Base-by-base conservation (phyloP, 2,888 invertebrate species). In the Andricus curvator region DNA sequence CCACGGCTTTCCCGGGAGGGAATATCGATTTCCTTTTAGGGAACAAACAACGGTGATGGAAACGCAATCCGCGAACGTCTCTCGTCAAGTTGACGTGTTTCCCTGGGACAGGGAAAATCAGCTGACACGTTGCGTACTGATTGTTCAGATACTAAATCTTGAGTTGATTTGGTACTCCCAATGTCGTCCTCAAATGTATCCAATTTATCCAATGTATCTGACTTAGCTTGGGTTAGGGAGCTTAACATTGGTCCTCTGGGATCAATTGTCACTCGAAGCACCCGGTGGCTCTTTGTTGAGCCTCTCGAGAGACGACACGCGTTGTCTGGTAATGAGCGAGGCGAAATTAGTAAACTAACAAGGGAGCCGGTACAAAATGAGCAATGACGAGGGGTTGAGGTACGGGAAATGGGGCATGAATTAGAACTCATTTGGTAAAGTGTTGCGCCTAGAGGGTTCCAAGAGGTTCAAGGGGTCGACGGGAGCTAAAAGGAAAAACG, bases 341-440 rank as follows among this genome's bases (percentile, higher is more conserved):
- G 78, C 79, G 78, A 68, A 81, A 78, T 33, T 74, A 22, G 41
- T 37, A 62, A 48, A 68, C 62, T 76, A 51, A 62, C 78, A 80
- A 51, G 79, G 66, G 76, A 33, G 56, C 29, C 51, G 48, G 67
- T 68, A 62, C 79, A 33, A 82, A 83, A 83, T 82, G 80, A 84
- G 80, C 80, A 83, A 68, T 77, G 67, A 79, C 68, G 78, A 62
- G 77, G 60, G 62, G 65, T 67, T 56, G 48, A 67, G 78, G 68
- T 41, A 70, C 56, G 67, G 70, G 51, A 76, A 77, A 81, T 77
- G 66, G 78, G 79, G 74, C 85, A 82, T 84, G 85, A 89, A 87
- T 89, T 88, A 87, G 85, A 88, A 88, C 87, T 89, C 88, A 87
- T 88, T 88, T 88, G 83, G 85, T 84, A 84, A 86, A 87, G 86